Conservation (phyloP, 2,113 vertebrate species). For the Ailuropoda melanoleuca region DNA sequence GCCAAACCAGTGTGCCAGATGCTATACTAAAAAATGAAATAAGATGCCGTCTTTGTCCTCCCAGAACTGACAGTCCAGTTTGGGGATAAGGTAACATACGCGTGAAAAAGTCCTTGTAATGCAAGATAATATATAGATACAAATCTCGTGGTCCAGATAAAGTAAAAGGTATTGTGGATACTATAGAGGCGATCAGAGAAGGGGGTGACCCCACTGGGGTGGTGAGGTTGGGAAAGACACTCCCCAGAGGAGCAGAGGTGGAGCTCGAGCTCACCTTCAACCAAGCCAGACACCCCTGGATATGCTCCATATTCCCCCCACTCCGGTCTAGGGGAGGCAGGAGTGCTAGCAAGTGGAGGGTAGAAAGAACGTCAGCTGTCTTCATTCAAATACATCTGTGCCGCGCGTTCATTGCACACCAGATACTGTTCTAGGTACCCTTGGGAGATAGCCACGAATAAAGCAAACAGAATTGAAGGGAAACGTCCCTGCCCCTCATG, state of each 20-base stretch:
- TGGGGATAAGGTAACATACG: neutral
- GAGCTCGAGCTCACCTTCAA: neutral
- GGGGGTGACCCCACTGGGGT: neutral
- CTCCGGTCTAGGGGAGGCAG: neutral
- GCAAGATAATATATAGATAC: neutral
- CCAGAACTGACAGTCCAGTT: neutral
- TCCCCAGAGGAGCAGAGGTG: neutral
- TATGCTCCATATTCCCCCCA: neutral
- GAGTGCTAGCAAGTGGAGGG: accelerated
- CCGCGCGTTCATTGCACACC: too few relatives aligned
- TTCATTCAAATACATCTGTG: neutral
- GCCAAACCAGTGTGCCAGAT: neutral
- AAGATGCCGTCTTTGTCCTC: neutral
- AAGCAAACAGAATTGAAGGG: neutral
- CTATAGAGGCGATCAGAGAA: neutral
- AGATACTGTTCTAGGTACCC: neutral
- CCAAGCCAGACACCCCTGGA: neutral
- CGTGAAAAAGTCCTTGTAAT: neutral
- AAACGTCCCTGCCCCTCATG: too few relatives aligned
- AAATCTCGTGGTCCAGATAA: neutral
- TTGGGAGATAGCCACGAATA: neutral
- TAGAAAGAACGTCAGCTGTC: neutral
- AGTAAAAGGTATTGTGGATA: neutral
- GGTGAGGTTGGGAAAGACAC: neutral
- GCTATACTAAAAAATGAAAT: neutral